Evolutionary conservation across 2,113 vertebrate genomes (phyloP).

Genomic region (Charina bottae): DNA sequence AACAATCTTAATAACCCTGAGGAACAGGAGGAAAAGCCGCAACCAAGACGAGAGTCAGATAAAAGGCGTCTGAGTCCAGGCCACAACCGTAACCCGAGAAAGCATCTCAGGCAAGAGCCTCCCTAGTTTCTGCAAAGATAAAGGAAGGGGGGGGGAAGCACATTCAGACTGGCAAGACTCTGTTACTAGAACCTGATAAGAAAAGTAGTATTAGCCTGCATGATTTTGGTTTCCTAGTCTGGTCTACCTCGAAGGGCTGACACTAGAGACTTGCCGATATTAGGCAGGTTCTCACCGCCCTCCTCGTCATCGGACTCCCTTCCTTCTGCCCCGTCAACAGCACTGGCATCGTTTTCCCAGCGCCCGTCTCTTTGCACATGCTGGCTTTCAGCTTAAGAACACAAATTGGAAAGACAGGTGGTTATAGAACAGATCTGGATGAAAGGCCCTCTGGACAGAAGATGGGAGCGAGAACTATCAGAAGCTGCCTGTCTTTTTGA

Average conservation of each 20-base stretch:
- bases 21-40: too few relatives aligned
- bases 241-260: not conserved
- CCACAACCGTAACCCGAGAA: too few relatives aligned
- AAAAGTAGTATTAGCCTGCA: not conserved
- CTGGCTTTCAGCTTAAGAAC: not conserved
- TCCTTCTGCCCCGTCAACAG: not conserved
- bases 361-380: too few relatives aligned
- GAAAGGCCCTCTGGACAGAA: not conserved
- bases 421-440: not conserved
- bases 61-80: too few relatives aligned
- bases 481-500: too few relatives aligned
- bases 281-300: not conserved
- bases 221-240: not conserved
- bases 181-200: not conserved
- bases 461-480: not conserved
- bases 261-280: not conserved
- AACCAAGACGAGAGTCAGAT: too few relatives aligned
- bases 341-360: not conserved
- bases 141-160: too few relatives aligned
- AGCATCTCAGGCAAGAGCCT: too few relatives aligned
- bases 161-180: too few relatives aligned
- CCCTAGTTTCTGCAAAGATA: too few relatives aligned
- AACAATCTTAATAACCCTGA: too few relatives aligned
- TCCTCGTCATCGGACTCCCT: too few relatives aligned
- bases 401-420: not conserved